Evolutionary conservation across 2,888 invertebrate species (phyloP).

Genomic region (Belgica antarctica): DNA sequence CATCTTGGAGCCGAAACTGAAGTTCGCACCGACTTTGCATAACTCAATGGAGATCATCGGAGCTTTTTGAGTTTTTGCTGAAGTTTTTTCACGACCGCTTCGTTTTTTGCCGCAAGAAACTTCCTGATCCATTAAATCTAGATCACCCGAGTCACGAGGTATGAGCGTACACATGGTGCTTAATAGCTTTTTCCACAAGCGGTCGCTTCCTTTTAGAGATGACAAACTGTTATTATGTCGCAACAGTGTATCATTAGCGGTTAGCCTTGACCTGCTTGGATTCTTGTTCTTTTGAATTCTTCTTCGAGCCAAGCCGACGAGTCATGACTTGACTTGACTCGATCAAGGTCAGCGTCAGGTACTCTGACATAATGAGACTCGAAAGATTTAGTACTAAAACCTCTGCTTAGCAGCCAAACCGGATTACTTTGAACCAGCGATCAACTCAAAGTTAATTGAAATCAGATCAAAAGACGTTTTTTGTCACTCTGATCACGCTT

Average conservation of each 20-base stretch:
- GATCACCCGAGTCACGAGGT: too few relatives aligned
- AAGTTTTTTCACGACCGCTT: too few relatives aligned
- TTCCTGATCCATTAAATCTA: too few relatives aligned
- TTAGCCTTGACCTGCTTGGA: not conserved
- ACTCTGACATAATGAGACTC: not conserved
- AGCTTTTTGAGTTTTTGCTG: too few relatives aligned
- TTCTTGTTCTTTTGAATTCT: constrained; percentile 9
- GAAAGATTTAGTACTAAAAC: too few relatives aligned
- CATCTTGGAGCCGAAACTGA: too few relatives aligned
- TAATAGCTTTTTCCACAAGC: not conserved
- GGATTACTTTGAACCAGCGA: constrained; percentile 11
- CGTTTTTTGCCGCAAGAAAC: too few relatives aligned
- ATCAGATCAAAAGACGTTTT: not conserved
- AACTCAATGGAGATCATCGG: too few relatives aligned
- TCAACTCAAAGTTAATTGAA: not conserved
- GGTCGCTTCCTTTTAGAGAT: not conserved
- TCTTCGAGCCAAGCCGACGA: not conserved
- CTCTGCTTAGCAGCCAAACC: too few relatives aligned
- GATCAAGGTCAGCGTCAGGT: constrained; percentile 2
- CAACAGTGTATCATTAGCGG: not conserved
- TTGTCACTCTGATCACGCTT: not conserved
- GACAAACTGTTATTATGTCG: not conserved
- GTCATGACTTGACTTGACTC: not conserved
- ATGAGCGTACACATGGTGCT: too few relatives aligned
- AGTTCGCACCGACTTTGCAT: too few relatives aligned